Evolutionary conservation across 2,113 vertebrate genomes (phyloP).

Genomic region (Origma solitaria): DNA sequence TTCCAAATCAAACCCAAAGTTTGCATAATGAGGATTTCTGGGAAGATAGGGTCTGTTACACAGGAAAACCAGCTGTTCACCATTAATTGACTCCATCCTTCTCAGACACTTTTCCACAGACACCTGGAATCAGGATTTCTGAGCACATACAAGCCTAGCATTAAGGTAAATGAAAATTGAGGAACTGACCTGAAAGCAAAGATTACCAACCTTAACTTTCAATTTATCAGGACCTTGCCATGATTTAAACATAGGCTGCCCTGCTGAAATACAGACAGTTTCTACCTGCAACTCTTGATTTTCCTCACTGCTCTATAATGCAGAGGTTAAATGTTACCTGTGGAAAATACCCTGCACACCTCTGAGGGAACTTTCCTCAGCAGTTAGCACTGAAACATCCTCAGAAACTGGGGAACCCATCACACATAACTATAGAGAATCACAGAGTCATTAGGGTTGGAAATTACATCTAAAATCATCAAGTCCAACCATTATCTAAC

Average conservation of each 20-base stretch:
- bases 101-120: neutral
- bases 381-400: neutral
- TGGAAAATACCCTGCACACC: neutral
- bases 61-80: neutral
- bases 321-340: neutral
- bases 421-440: neutral
- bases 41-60: neutral
- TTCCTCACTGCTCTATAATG: neutral
- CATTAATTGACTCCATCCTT: neutral
- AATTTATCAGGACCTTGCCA: neutral
- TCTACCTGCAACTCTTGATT: neutral
- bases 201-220: constrained; percentile 38
- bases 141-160: neutral
- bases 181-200: constrained; percentile 25
- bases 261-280: neutral
- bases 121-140: neutral
- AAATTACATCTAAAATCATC: neutral
- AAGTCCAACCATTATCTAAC: neutral
- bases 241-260: neutral
- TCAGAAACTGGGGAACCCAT: neutral
- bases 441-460: neutral
- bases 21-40: neutral
- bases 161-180: constrained; percentile 42
- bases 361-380: neutral
- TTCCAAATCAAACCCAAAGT: neutral